Conservation (phyloP, 2,888 invertebrate species). For the Slavum lentiscoides region DNA sequence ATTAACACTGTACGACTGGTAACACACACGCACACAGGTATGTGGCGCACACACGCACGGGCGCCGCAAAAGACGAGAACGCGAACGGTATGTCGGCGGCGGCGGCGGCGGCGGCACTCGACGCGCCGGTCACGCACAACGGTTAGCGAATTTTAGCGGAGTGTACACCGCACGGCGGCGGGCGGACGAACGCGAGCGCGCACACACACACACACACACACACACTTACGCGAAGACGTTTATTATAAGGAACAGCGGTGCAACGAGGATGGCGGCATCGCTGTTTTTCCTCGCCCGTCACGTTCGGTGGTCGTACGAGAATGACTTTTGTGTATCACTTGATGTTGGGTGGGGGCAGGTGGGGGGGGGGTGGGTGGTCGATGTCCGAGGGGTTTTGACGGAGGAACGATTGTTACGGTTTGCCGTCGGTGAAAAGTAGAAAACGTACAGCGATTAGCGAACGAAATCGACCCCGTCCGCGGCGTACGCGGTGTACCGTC, state of each 20-base stretch:
- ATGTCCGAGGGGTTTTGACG: neutral
- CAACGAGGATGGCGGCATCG: too few relatives aligned
- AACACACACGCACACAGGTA: neutral
- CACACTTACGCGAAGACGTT: neutral
- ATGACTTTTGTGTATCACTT: neutral
- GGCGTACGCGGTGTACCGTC: neutral
- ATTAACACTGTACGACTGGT: neutral
- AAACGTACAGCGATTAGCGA: too few relatives aligned
- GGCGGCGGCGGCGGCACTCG: too few relatives aligned
- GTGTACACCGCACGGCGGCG: neutral
- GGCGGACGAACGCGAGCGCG: neutral
- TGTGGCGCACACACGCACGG: too few relatives aligned
- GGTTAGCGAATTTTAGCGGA: too few relatives aligned
- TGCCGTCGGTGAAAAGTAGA: neutral
- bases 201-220: neutral
- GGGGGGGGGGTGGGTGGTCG: too few relatives aligned
- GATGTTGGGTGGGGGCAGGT: too few relatives aligned
- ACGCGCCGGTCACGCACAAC: too few relatives aligned
- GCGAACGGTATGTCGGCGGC: too few relatives aligned
- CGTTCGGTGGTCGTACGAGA: neutral
- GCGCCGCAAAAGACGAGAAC: too few relatives aligned
- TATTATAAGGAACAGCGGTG: too few relatives aligned
- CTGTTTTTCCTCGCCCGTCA: neutral
- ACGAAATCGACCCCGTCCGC: conserved; percentile 20
- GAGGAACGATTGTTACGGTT: neutral